These are phyloP conservation scores for Hanleya hanleyi DNA, from an alignment of 2,888 invertebrate genomes.

Conservation along the genomic window DNA sequence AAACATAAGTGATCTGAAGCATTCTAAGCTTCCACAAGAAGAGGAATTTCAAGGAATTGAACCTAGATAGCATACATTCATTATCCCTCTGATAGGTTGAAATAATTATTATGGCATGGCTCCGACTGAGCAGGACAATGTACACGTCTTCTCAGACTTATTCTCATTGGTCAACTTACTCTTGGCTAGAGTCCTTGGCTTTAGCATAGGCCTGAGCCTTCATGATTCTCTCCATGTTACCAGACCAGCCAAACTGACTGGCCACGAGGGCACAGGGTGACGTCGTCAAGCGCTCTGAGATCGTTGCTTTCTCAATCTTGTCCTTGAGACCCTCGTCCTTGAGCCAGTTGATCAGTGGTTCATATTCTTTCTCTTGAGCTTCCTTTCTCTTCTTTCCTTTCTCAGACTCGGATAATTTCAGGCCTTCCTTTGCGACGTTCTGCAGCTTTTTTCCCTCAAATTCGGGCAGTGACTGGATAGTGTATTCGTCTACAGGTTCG, in stretches of 20 bases:
- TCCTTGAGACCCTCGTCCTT: slow-evolving; percentile 86
- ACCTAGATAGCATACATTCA: no score
- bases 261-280: slow-evolving; percentile 98
- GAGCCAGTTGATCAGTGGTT: slow-evolving; percentile 94
- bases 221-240: slow-evolving; percentile 98
- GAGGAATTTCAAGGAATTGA: no score
- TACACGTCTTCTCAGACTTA: no score
- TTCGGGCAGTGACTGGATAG: slow-evolving; percentile 95
- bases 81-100: no score
- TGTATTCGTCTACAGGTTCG: slow-evolving; percentile 99
- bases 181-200: slow-evolving; percentile 82
- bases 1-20: no score
- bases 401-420: slow-evolving; percentile 84
- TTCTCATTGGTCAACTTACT: slow-evolving; percentile 74
- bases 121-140: no score
- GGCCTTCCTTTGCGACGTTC: slow-evolving; percentile 99
- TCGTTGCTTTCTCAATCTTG: slow-evolving; percentile 82
- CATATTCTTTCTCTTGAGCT: slow-evolving; percentile 84
- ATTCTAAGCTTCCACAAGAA: no score
- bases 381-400: slow-evolving; percentile 82
- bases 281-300: slow-evolving; percentile 90
- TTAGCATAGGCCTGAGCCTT: slow-evolving; percentile 94
- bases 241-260: slow-evolving; percentile 98
- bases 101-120: no score
- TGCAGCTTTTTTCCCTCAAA: slow-evolving; percentile 98